Evolutionary conservation across 23 tunicate genomes (phyloP).

Genomic region (Styela plicata): DNA sequence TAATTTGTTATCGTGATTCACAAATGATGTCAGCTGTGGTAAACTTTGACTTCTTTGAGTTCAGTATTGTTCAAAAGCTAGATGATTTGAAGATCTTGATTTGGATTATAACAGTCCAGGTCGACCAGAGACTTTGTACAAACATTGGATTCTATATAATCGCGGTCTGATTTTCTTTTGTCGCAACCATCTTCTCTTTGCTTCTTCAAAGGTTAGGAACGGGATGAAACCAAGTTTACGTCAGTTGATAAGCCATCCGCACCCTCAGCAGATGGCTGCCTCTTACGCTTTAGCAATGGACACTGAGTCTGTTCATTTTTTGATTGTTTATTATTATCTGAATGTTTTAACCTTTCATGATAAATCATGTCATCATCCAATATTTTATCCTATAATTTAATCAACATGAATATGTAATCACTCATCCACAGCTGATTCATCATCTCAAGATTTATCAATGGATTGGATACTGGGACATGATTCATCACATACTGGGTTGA

Average conservation of each 20-base stretch:
- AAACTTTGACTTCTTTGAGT: slow-evolving; percentile 2
- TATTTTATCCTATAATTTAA: neutral
- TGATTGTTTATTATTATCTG: neutral
- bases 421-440: too few species aligned
- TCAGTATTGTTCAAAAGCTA: neutral
- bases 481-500: neutral
- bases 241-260: neutral
- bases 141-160: neutral
- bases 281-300: slow-evolving; percentile 11
- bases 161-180: neutral
- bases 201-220: neutral
- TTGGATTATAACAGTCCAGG: too few species aligned
- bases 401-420: neutral
- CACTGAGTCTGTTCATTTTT: neutral
- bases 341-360: neutral
- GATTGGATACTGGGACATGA: neutral
- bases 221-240: neutral
- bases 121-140: too few species aligned
- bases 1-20: neutral
- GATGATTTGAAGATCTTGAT: neutral
- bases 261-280: neutral
- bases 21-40: slow-evolving; percentile 3
- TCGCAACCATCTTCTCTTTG: neutral
- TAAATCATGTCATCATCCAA: neutral
- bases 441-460: neutral